phyloP scores from a whole-genome alignment of 2,113 vertebrate species.

The Leucoraja erinaceus region DNA sequence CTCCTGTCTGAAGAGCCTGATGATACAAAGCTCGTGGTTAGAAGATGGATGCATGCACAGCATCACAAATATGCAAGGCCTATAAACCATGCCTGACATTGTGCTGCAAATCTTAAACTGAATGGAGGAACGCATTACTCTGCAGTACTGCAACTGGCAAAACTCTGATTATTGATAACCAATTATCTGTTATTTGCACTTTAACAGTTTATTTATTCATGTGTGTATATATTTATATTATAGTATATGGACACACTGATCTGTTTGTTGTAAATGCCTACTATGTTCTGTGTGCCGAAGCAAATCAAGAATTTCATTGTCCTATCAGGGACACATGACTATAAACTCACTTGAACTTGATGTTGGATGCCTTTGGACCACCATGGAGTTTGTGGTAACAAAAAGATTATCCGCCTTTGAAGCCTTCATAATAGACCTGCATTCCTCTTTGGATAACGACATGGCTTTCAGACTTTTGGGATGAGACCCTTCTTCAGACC shows the following conservation, averaged over 20 bases:
- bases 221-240: too few species aligned
- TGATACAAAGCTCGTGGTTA: background rate
- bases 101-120: background rate
- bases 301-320: too few species aligned
- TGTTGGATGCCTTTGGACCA: background rate
- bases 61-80: background rate
- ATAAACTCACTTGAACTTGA: too few species aligned
- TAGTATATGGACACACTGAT: too few species aligned
- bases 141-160: background rate
- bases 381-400: background rate
- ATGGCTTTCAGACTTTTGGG: background rate
- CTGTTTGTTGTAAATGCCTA: too few species aligned
- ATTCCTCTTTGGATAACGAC: background rate
- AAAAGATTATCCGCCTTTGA: background rate
- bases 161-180: too few species aligned
- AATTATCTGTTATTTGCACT: too few species aligned
- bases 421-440: background rate
- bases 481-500: too few species aligned
- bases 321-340: too few species aligned
- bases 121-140: background rate
- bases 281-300: too few species aligned
- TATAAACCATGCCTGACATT: background rate
- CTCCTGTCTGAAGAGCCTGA: background rate
- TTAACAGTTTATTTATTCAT: too few species aligned
- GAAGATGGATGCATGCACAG: background rate